Evolutionary conservation across 2,888 invertebrate species (phyloP).

Genomic region (Andrena hattorfiana): DNA sequence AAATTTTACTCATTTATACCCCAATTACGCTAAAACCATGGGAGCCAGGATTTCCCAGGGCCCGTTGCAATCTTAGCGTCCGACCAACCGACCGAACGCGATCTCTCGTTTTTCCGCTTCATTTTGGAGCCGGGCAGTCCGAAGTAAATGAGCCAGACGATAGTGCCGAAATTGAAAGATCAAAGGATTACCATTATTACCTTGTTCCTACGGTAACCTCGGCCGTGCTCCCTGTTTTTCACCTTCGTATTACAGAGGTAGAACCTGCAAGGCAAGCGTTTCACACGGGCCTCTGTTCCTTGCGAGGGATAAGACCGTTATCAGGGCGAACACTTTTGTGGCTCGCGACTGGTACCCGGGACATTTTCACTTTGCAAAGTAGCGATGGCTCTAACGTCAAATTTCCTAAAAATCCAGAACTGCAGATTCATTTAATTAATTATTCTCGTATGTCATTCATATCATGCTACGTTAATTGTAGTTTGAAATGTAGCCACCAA

Average conservation of each 20-base stretch:
- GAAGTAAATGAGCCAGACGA: constrained; percentile 41
- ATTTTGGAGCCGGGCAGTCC: constrained; percentile 14
- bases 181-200: constrained; percentile 74
- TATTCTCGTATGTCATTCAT: too few relatives aligned
- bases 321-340: not conserved
- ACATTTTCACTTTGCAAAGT: constrained; percentile 1
- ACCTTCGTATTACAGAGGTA: constrained; percentile 11
- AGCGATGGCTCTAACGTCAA: not conserved
- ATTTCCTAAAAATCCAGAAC: not conserved
- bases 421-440: not conserved
- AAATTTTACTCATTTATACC: constrained; percentile 18
- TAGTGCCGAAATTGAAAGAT: constrained; percentile 79
- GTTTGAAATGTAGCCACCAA: too few relatives aligned
- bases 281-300: not conserved
- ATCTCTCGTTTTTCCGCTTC: constrained; percentile 46
- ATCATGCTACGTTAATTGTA: too few relatives aligned
- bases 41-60: not conserved
- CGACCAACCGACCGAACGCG: constrained; percentile 7
- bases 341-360: not conserved
- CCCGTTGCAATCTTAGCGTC: not conserved
- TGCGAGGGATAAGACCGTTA: not conserved
- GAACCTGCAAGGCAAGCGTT: not conserved
- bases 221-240: constrained; percentile 49
- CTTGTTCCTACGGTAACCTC: constrained; percentile 51
- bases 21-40: not conserved